Conservation (phyloP, 1,140 invertebrate species). For the Stegodyphus mimosarum region DNA sequence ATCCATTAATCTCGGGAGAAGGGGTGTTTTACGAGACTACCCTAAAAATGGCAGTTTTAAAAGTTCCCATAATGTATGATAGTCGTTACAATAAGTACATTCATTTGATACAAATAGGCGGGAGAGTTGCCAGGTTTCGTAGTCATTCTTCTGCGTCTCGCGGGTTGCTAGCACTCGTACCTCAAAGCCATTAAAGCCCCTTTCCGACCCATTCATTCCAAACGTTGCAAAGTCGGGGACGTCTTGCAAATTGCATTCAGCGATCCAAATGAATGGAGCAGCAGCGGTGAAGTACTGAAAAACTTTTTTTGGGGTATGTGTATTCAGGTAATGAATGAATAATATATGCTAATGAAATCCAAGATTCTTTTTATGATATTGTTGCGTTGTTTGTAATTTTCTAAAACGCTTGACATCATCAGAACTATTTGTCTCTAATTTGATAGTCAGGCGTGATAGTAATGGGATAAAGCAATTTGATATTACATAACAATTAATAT, state of each 20-base stretch:
- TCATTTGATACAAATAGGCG: slow-evolving; percentile 62
- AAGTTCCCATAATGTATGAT: slow-evolving; percentile 60
- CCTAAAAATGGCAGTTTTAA: slow-evolving; percentile 62
- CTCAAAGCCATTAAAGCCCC: slow-evolving; percentile 60
- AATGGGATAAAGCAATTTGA: no score
- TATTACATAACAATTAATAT: no score
- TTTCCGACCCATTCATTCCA: slow-evolving; percentile 57
- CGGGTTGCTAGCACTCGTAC: slow-evolving; percentile 52
- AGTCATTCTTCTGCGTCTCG: slow-evolving; percentile 57
- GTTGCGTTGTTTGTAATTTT: no score
- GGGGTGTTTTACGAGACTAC: slow-evolving; percentile 40
- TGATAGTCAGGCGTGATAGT: no score
- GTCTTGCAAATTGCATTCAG: slow-evolving; percentile 48
- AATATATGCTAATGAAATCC: no score
- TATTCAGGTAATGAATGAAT: no score
- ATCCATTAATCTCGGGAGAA: slow-evolving; percentile 50
- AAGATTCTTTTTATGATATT: no score
- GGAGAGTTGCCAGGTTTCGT: slow-evolving; percentile 60
- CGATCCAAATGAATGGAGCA: no score
- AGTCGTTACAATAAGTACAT: slow-evolving; percentile 62
- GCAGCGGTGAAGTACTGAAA: no score
- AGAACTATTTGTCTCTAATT: no score
- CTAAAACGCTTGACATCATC: no score
- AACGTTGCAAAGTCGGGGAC: slow-evolving; percentile 49
- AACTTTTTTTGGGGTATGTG: no score